These are phyloP conservation scores for Heliocidaris tuberculata DNA, from an alignment of 35 echinoderm and acorn worm genomes.

Conservation along the genomic window DNA sequence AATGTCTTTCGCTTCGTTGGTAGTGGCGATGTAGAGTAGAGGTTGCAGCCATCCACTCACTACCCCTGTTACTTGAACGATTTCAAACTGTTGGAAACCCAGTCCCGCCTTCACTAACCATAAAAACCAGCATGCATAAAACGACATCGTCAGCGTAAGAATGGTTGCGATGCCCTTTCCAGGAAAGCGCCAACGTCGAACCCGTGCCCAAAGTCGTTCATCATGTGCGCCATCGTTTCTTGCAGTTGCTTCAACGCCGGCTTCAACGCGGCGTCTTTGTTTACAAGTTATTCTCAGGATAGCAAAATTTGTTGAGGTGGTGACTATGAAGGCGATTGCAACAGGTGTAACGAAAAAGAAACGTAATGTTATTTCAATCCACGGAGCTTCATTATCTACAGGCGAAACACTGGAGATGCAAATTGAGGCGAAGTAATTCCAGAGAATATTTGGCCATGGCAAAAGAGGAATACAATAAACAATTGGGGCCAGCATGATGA, in stretches of 20 bases:
- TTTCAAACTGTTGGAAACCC: neutral
- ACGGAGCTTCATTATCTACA: neutral
- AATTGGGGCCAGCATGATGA: neutral
- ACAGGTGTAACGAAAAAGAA: neutral
- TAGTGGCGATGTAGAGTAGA: neutral
- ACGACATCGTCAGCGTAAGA: neutral
- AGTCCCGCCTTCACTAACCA: neutral
- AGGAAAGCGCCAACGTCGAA: neutral
- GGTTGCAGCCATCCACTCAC: conserved; percentile 17
- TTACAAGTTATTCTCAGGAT: neutral
- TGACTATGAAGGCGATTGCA: too few species aligned
- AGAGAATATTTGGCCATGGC: neutral
- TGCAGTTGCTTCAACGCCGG: neutral
- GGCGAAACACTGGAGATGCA: neutral
- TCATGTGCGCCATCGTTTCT: neutral
- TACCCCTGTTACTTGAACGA: neutral
- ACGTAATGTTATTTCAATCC: neutral
- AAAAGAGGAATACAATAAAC: neutral
- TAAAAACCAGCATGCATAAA: neutral
- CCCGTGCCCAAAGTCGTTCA: neutral
- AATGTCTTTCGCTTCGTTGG: conserved; percentile 7
- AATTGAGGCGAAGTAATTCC: neutral
- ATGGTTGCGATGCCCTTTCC: neutral
- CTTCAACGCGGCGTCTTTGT: neutral
- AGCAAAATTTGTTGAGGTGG: neutral